Evolutionary conservation across 2,888 invertebrate species (phyloP).

Genomic region (Hoplodrina ambigua): DNA sequence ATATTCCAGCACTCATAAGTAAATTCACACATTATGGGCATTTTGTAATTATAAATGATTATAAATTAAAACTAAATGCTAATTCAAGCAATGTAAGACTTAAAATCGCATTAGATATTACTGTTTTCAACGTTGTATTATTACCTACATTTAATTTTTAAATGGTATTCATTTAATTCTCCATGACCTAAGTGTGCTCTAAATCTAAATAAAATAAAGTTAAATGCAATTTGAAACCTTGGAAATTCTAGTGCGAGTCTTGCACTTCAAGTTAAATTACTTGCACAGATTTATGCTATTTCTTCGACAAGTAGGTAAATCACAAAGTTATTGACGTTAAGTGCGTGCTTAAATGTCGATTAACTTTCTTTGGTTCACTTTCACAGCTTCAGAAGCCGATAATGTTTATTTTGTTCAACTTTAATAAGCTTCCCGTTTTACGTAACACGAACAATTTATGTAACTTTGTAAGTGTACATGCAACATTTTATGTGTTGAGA

Average conservation of each 20-base stretch:
- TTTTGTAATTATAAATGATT: constrained; percentile 30
- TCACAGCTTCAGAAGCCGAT: constrained; percentile 45
- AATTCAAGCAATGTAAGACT: constrained; percentile 12
- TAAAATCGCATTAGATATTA: constrained; percentile 13
- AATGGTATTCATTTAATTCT: constrained; percentile 17
- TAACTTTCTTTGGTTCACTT: constrained; percentile 53
- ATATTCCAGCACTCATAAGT: constrained; percentile 44
- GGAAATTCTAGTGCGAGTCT: not conserved
- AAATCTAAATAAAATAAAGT: constrained; percentile 6
- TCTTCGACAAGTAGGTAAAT: constrained; percentile 42
- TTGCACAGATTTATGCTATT: constrained; percentile 26
- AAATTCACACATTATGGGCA: constrained; percentile 23
- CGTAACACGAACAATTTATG: constrained; percentile 17
- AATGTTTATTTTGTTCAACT: constrained; percentile 42
- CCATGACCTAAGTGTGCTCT: not conserved
- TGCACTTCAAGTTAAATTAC: not conserved
- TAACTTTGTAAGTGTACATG: constrained; percentile 15
- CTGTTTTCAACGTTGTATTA: constrained; percentile 22
- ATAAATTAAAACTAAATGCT: constrained; percentile 42
- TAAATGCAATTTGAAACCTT: constrained; percentile 6
- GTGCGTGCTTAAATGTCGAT: constrained; percentile 52
- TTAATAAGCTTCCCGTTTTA: constrained; percentile 48
- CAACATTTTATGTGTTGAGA: constrained; percentile 23
- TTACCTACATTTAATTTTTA: constrained; percentile 20
- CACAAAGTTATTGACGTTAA: constrained; percentile 45